These are phyloP conservation scores for Eufriesea mexicana DNA, from an alignment of 1,140 invertebrate species.

Conservation along the genomic window DNA sequence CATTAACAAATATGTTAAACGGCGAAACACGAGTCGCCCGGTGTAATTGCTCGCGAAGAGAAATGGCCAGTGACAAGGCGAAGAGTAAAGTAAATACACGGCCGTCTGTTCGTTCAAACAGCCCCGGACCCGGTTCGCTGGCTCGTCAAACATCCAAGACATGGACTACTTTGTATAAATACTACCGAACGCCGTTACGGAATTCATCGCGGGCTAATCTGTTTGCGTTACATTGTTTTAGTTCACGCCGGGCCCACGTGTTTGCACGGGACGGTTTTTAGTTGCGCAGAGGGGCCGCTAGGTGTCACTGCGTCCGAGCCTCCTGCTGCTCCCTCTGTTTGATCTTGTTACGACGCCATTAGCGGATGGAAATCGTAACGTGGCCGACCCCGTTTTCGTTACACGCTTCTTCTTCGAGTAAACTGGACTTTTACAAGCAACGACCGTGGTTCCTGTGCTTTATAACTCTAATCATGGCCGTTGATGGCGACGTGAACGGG, in stretches of 20 bases:
- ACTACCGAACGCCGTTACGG: constrained; percentile 28
- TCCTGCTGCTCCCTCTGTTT: not conserved
- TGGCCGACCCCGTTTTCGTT: not conserved
- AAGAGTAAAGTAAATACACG: constrained; percentile 53
- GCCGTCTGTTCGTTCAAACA: constrained; percentile 47
- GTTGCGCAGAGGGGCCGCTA: too few species aligned
- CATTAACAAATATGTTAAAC: constrained; percentile 56
- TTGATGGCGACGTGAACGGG: not conserved
- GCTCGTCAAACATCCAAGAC: constrained; percentile 52
- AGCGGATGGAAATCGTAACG: not conserved
- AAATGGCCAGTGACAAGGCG: constrained; percentile 53
- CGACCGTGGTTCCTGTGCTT: not conserved
- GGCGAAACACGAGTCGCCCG: constrained; percentile 48
- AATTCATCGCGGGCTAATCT: constrained; percentile 49
- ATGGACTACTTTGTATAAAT: constrained; percentile 53
- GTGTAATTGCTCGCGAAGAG: constrained; percentile 51
- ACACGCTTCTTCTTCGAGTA: not conserved
- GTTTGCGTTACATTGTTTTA: constrained; percentile 53
- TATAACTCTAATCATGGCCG: not conserved
- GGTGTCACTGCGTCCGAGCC: not conserved
- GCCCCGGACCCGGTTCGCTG: not conserved
- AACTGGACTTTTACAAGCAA: not conserved
- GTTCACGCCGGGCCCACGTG: constrained; percentile 22
- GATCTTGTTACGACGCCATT: constrained; percentile 11
- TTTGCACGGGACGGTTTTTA: constrained; percentile 18